phyloP scores from a whole-genome alignment of 2,113 vertebrate species.

The Oxyura jamaicensis region DNA sequence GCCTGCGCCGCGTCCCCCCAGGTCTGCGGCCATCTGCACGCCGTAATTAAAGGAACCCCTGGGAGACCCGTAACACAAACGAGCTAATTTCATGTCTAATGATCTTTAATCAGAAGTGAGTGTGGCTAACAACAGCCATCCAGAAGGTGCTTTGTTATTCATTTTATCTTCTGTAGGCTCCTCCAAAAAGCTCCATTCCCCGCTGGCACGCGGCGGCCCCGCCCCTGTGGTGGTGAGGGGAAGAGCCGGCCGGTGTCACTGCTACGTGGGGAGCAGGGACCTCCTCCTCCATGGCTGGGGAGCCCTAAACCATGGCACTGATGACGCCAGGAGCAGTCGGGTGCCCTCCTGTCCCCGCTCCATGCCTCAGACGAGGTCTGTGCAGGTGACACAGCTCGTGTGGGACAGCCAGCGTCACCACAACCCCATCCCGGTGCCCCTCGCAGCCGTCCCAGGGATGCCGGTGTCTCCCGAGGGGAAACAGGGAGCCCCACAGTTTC shows the following conservation, averaged over 20 bases:
- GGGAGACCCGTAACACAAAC: constrained; percentile 76
- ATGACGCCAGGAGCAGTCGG: background rate
- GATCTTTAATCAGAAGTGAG: constrained; percentile 83
- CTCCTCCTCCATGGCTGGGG: background rate
- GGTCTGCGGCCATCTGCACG: constrained; percentile 74
- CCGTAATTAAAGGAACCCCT: constrained; percentile 73
- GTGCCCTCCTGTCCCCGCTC: background rate
- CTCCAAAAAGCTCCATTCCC: background rate
- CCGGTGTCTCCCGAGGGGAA: background rate
- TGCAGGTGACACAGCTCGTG: fast-evolving
- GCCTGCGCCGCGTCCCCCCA: background rate
- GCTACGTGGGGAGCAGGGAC: background rate
- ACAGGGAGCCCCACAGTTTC: background rate
- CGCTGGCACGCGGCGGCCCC: background rate
- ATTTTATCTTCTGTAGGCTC: constrained; percentile 7
- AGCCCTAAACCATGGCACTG: no score
- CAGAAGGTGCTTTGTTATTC: constrained; percentile 74
- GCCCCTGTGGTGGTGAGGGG: background rate
- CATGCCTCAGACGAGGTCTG: fast-evolving
- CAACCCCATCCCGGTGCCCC: background rate
- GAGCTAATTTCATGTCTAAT: constrained; percentile 85
- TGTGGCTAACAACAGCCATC: constrained; percentile 66
- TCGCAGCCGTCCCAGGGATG: background rate
- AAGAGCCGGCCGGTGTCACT: background rate
- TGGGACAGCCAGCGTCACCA: fast-evolving